Evolutionary conservation across 2,888 invertebrate species (phyloP).

Genomic region (Aelia acuminata): DNA sequence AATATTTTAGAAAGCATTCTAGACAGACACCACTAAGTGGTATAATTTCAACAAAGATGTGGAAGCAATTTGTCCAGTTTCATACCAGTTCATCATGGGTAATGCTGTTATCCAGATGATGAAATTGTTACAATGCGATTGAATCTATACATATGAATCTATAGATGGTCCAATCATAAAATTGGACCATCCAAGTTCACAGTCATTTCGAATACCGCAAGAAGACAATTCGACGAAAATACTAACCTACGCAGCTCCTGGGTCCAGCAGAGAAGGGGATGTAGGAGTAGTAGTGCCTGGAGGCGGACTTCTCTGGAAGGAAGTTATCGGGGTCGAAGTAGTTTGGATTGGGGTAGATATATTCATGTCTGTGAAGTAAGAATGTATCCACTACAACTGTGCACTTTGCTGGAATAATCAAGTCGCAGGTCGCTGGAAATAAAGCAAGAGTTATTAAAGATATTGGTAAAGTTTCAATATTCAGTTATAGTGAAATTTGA

Average conservation of each 20-base stretch:
- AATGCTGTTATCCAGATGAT: too few relatives aligned
- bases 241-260: constrained; percentile 83
- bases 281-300: constrained; percentile 79
- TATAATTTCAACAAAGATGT: too few relatives aligned
- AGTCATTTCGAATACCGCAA: too few relatives aligned
- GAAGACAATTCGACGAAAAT: neutral
- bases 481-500: too few relatives aligned
- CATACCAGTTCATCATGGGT: too few relatives aligned
- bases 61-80: too few relatives aligned
- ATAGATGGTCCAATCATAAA: too few relatives aligned
- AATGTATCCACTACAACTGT: constrained; percentile 79
- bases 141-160: too few relatives aligned
- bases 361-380: constrained; percentile 79
- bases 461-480: neutral
- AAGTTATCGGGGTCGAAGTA: constrained; percentile 89
- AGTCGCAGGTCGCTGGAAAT: constrained; percentile 75
- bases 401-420: constrained; percentile 78
- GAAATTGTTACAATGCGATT: too few relatives aligned
- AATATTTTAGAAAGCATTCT: too few relatives aligned
- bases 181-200: too few relatives aligned
- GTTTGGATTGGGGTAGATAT: constrained; percentile 82
- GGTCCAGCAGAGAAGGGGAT: constrained; percentile 89
- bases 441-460: neutral
- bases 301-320: constrained; percentile 75
- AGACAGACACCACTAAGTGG: too few relatives aligned